Base-by-base conservation (phyloP, 2,888 invertebrate species). In the Diogma glabrata region DNA sequence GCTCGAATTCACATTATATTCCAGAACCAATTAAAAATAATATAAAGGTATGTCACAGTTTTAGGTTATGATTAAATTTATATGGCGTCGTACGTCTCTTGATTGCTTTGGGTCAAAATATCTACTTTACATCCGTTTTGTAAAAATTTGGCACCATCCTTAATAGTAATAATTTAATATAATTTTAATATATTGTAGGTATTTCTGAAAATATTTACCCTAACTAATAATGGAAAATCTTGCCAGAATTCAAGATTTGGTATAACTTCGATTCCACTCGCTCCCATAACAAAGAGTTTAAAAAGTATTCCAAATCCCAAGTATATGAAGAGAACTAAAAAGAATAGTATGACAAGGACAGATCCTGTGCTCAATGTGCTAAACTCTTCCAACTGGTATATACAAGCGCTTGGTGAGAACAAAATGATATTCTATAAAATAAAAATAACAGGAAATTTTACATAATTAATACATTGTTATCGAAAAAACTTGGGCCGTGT, bases 201-300 rank as follows among this genome's bases (percentile, higher is more conserved):
- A n/a, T n/a, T n/a, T n/a, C n/a, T n/a, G n/a, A 52, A 47, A 48
- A 23, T 26, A 64, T 70, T 72, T 72, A 84, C 85, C 70, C 72
- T 77, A 26, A 85, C 78, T 58, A 85, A 73, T 56, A 74, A 73
- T 3, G 86, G 85, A 54, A 87, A 66, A 53, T 80, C 80, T 8
- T 69, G 68, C 87, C 87, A 87, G 66, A 87, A 86, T 51, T 75
- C 76, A 53, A 82, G 70, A 66, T 87, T 83, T 0, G 87, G 87
- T 58, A 87, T 73, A 59, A 84, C 74, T 70, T 87, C 86, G 53
- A 76, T 66, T 2, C 87, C 86, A 38, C 79, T 75, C 1, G 84
- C 85, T 23, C 85, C 85, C 66, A 82, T 75, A 36, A 82, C 66
- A 62, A 79, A 78, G 62, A 78, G 81, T 63, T 82, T 75, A 2